Base-by-base conservation (phyloP, 2,797 vertebrate species). In the Calcarius lapponicus region DNA sequence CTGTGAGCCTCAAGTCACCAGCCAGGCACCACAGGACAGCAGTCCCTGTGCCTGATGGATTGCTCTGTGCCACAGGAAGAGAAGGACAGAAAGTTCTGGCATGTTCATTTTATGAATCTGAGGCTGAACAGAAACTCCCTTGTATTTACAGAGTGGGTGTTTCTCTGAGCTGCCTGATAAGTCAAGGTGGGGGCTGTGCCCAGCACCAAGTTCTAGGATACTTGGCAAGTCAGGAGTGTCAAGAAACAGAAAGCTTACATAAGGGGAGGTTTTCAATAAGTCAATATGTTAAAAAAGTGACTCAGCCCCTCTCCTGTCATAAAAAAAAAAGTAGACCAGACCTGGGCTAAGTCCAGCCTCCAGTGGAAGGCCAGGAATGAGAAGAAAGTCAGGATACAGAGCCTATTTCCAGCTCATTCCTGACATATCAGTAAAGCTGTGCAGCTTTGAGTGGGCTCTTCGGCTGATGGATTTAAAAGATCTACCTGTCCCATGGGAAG, bases 61-160 rank as follows among this genome's bases (percentile, higher is more conserved):
- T 64, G 48, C 45, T 65, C 67, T 34, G 51, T 38, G 36, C 36
- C 67, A 64, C 38, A 29, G 42, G n/a, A 75, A 19, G 11, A 66
- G 50, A 9, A 32, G 48, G 82, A 43, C 38, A 81, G 70, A 76
- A 90, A 10, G 8, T 51, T 10, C 56, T 42, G 70, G 20, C 31
- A 38, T 11, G 81, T 56, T 40, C 40, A 11, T 50, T 69, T 72
- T n/a, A 48, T 40, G 80, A 57, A 69, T 40, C 57, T 64, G 36
- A 90, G 70, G 25, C 38, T 4, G 13, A 86, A 85, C 51, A 92
- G 89, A 87, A 96, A 92, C 53, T 78, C 53, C 51, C 50, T 64
- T 40, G 7, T 97, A 36, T 96, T 97, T 93, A 90, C 92, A 83
- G 92, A 97, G 19, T 21, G 85, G 74, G 97, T 56, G 96, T 96